phyloP scores from a whole-genome alignment of 1,140 invertebrate genomes.

The Pachypeltis micranthus region DNA sequence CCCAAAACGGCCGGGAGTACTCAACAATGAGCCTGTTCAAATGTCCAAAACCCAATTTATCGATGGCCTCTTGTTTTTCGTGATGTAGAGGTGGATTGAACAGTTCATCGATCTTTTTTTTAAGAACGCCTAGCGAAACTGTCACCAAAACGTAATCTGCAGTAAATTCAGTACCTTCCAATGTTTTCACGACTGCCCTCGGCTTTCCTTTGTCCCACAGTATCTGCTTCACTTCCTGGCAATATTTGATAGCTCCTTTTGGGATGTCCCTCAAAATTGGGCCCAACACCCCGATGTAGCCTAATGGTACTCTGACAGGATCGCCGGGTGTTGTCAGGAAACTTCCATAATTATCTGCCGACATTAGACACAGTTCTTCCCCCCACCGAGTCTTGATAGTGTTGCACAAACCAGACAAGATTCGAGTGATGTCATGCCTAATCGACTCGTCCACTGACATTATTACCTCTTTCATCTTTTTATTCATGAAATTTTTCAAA shows the following conservation, averaged over 20 bases:
- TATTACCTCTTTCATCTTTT: slow-evolving; percentile 20
- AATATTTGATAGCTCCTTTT: slow-evolving; percentile 42
- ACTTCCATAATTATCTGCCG: slow-evolving; percentile 15
- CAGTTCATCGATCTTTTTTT: slow-evolving; percentile 56
- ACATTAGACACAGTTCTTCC: neutral
- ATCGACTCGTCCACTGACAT: slow-evolving; percentile 9
- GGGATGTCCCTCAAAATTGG: slow-evolving; percentile 49
- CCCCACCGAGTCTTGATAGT: slow-evolving; percentile 37
- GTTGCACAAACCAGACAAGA: slow-evolving; percentile 17
- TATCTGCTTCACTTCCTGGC: slow-evolving; percentile 48
- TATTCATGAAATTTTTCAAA: slow-evolving; percentile 4
- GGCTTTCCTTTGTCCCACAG: slow-evolving; percentile 43
- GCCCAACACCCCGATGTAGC: slow-evolving; percentile 49
- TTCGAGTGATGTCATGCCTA: slow-evolving; percentile 18
- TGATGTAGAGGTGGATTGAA: slow-evolving; percentile 63
- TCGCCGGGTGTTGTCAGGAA: slow-evolving; percentile 43
- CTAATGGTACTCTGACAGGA: slow-evolving; percentile 46
- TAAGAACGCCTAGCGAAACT: slow-evolving; percentile 69
- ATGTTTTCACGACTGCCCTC: neutral
- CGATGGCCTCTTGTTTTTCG: slow-evolving; percentile 62
- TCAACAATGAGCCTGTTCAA: slow-evolving; percentile 75
- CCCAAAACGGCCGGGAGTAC: slow-evolving; percentile 64
- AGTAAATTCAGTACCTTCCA: slow-evolving; percentile 49
- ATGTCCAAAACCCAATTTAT: slow-evolving; percentile 47
- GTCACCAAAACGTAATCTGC: slow-evolving; percentile 73